phyloP scores from a whole-genome alignment of 2,888 invertebrate genomes.

The Chrysolina haemoptera region DNA sequence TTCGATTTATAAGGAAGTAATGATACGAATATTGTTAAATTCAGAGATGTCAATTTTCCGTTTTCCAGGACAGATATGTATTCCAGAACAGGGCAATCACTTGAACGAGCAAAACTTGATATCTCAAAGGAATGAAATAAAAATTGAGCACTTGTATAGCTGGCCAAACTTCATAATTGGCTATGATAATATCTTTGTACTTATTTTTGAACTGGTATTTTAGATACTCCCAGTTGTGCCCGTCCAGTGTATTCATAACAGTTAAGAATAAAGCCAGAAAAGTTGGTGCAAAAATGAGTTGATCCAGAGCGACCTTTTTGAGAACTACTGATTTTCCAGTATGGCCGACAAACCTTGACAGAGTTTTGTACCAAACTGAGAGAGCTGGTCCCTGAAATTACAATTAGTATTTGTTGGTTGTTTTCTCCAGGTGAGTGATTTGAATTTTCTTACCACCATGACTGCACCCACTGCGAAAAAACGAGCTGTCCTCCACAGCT shows the following conservation, averaged over 20 bases:
- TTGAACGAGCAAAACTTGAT: constrained; percentile 87
- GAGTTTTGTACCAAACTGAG: constrained; percentile 79
- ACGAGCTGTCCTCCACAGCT: constrained; percentile 46
- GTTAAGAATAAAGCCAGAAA: constrained; percentile 76
- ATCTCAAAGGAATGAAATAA: constrained; percentile 84
- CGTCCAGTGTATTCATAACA: constrained; percentile 75
- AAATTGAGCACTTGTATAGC: constrained; percentile 90
- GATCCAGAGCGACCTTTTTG: constrained; percentile 82
- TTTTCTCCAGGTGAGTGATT: not conserved
- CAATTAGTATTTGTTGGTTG: not conserved
- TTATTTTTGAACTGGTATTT: constrained; percentile 74
- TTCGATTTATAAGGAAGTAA: too few relatives aligned
- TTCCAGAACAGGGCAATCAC: constrained; percentile 89
- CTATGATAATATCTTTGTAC: constrained; percentile 76
- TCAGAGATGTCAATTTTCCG: constrained; percentile 58
- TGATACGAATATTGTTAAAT: not conserved
- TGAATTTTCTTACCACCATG: constrained; percentile 51
- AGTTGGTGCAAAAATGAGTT: constrained; percentile 80
- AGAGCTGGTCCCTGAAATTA: constrained; percentile 76
- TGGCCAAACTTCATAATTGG: constrained; percentile 87
- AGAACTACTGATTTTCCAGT: constrained; percentile 65
- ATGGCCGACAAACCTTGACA: constrained; percentile 61
- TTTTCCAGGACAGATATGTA: constrained; percentile 84
- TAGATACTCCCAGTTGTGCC: constrained; percentile 72
- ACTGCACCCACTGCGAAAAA: constrained; percentile 50